Base-by-base conservation (phyloP, 1,140 invertebrate genomes). In the Drosophila arawakana region DNA sequence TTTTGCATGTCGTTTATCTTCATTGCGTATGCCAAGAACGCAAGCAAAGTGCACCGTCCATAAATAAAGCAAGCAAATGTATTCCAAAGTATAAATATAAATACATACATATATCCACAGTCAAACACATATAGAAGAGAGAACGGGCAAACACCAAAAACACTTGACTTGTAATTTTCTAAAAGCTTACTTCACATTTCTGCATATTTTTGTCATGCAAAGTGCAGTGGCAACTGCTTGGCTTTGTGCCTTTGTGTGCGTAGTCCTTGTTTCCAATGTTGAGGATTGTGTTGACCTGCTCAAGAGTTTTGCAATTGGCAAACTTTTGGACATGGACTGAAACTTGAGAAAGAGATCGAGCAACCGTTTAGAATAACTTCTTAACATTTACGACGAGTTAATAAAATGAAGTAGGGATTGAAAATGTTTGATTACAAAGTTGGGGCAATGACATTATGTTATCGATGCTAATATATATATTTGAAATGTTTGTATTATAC, bases 1-100 rank as follows among this genome's bases (percentile, higher is more conserved):
- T 83, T 88, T 72, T 88, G 83, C 67, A 83, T 88, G 73, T 88
- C 83, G 83, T 88, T 83, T 83, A 86, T 86, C 83, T 86, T 86
- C 83, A 86, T 86, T 86, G 83, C 80, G 76, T 77, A 71, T 82
- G 82, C 76, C 83, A 79, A 76, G 74, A 79, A 80, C 76, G 65
- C 81, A 78, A 74, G 69, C 70, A 66, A 59, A 75, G 67, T 75
- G 73, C 73, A 75, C 59, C 67, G 60, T 37, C 60, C 59, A 75
- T 75, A 75, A 75, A 75, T 75, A 75, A 75, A 71, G 39, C 52
- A 75, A 50, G 54, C 13, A 75, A 75, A 58, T 74, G 25, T 59
- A 52, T 62, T 18, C 49, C 50, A 54, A 43, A n/a, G 37, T 46
- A 47, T 25, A 50, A 30, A 55, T 21, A 46, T 59, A 67, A 66